Percentiles rank a stretch among this genome's conserved stretches.
Conservation (phyloP, 2,113 vertebrate genomes). For the Nyctibius bracteatus region DNA sequence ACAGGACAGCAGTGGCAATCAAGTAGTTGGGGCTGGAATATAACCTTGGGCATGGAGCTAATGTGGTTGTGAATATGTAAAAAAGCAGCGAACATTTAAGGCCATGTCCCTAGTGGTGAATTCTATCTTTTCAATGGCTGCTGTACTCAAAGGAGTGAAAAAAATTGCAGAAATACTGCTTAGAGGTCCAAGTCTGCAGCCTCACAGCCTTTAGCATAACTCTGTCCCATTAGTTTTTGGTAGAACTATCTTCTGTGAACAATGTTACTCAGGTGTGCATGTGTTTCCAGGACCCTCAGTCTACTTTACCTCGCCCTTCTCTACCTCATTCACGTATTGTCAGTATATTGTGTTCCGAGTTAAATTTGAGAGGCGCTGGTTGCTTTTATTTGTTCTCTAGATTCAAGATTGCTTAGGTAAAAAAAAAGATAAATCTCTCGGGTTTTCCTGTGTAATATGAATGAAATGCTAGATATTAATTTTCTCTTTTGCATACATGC, state of each 20-base stretch:
- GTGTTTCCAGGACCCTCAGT: not conserved
- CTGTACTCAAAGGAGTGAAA: not conserved
- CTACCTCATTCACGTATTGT: not conserved
- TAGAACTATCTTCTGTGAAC: not conserved
- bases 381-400: not conserved
- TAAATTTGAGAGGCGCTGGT: not conserved
- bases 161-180: not conserved
- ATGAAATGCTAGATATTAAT: not conserved
- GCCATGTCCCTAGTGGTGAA: not conserved
- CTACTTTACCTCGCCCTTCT: not conserved
- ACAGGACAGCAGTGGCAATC: not conserved
- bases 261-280: not conserved
- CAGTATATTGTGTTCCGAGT: not conserved
- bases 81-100: accelerated
- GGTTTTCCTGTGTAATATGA: not conserved
- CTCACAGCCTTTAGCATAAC: not conserved
- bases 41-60: not conserved
- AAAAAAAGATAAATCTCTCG: not conserved
- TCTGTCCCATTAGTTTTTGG: accelerated
- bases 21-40: not conserved
- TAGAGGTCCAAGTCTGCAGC: not conserved
- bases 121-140: not conserved
- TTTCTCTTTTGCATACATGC: not conserved
- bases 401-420: not conserved
- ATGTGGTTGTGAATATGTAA: not conserved